A percentile compares a stretch with the other conserved stretches of the same genome.
phyloP scores from a whole-genome alignment of 2,113 vertebrate genomes.

The Poeciliopsis occidentalis region DNA sequence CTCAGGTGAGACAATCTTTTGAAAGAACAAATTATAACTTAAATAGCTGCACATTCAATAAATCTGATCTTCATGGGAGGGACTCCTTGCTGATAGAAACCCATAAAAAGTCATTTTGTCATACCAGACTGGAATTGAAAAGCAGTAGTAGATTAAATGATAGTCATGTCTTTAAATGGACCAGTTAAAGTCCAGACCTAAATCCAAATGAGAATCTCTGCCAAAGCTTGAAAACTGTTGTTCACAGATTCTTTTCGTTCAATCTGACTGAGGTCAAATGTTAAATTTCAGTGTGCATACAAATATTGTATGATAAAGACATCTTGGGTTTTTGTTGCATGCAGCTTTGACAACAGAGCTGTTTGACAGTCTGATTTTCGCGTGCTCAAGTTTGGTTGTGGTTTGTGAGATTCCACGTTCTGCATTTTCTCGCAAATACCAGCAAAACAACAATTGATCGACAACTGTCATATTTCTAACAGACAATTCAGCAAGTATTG shows the following conservation, averaged over 20 bases:
- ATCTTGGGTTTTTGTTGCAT: constrained; percentile 24
- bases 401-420: not conserved
- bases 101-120: not conserved
- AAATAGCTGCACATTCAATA: not conserved
- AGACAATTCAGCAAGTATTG: not conserved
- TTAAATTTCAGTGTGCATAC: not conserved
- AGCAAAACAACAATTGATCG: not conserved
- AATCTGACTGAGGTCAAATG: not conserved
- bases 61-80: not conserved
- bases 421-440: not conserved
- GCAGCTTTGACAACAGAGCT: not conserved
- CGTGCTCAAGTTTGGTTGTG: not conserved
- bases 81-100: not conserved
- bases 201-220: not conserved
- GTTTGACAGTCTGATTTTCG: not conserved
- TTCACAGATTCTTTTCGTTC: not conserved
- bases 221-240: not conserved
- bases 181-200: not conserved
- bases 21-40: not conserved
- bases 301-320: not conserved
- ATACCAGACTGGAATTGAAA: not conserved
- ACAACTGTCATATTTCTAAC: not conserved
- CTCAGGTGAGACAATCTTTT: not conserved
- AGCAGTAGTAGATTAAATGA: not conserved
- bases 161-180: not conserved